Evolutionary conservation across 2,113 vertebrate genomes (phyloP).

Genomic region (Numenius arquata): DNA sequence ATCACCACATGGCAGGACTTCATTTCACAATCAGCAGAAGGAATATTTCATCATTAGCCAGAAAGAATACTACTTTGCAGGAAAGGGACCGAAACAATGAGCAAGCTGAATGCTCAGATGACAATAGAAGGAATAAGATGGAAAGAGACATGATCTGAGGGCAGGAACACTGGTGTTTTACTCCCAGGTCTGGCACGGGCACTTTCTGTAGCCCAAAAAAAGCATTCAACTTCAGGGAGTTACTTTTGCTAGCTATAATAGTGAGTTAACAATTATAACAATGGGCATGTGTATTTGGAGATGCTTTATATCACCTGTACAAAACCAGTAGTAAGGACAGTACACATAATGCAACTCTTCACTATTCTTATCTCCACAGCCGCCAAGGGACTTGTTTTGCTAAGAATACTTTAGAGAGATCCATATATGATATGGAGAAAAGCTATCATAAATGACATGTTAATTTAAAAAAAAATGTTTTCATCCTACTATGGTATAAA

Average conservation of each 20-base stretch:
- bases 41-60: neutral
- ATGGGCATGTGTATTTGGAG: fast-evolving
- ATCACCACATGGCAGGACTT: neutral
- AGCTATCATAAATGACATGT: neutral
- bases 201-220: neutral
- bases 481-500: neutral
- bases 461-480: neutral
- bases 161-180: neutral
- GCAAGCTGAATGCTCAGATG: neutral
- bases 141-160: neutral
- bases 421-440: neutral
- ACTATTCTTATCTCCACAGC: neutral
- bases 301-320: neutral
- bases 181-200: neutral
- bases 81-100: neutral
- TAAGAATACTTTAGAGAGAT: neutral
- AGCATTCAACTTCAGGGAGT: neutral
- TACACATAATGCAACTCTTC: neutral
- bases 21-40: neutral
- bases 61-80: neutral
- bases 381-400: neutral
- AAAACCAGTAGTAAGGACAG: neutral
- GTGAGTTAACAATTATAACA: neutral
- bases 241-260: neutral
- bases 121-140: neutral